A percentile compares a stretch with the other conserved stretches of the same genome.
These are phyloP conservation scores for Panthera uncia DNA, from an alignment of 2,113 vertebrate species.

Conservation along the genomic window DNA sequence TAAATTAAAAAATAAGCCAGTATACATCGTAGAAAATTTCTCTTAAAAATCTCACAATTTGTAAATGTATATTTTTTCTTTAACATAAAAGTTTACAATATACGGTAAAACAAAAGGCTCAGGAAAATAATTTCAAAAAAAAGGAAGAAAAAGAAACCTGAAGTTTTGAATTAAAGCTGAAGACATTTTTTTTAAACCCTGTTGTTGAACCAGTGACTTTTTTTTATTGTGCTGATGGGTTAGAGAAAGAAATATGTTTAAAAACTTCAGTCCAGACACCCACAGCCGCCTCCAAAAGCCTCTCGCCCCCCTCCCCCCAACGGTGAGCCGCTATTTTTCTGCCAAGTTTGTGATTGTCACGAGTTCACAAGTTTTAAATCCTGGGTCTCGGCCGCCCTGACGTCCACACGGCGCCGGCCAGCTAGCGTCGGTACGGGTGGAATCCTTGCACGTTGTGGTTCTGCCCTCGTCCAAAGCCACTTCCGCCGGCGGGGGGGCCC, in stretches of 20 bases:
- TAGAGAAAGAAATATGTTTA: slow-evolving; percentile 95
- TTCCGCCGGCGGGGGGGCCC: slow-evolving; percentile 91
- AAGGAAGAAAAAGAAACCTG: slow-evolving; percentile 91
- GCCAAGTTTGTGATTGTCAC: slow-evolving; percentile 91
- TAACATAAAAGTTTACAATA: slow-evolving; percentile 98
- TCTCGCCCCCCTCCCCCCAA: slow-evolving; percentile 67
- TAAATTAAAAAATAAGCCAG: slow-evolving; percentile 99
- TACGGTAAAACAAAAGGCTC: slow-evolving; percentile 95
- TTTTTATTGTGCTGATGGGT: slow-evolving; percentile 98
- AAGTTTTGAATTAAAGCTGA: slow-evolving; percentile 98
- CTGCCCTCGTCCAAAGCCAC: slow-evolving; percentile 95
- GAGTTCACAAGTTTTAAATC: slow-evolving; percentile 87
- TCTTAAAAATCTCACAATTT: slow-evolving; percentile 99
- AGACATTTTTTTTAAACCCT: slow-evolving; percentile 95
- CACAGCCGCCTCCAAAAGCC: slow-evolving; percentile 90
- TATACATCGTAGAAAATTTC: slow-evolving; percentile 99
- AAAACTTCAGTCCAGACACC: slow-evolving; percentile 94
- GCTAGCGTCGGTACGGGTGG: slow-evolving; percentile 98
- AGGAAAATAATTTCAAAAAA: slow-evolving; percentile 91
- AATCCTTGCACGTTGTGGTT: slow-evolving; percentile 99
- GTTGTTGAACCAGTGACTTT: slow-evolving; percentile 94
- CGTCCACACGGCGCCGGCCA: slow-evolving; percentile 73
- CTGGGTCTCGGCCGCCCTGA: slow-evolving; percentile 83
- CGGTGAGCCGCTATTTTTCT: slow-evolving; percentile 85
- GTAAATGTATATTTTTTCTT: slow-evolving; percentile 96